Conservation (phyloP, 2,113 vertebrate species). For the Urocolius indicus region DNA sequence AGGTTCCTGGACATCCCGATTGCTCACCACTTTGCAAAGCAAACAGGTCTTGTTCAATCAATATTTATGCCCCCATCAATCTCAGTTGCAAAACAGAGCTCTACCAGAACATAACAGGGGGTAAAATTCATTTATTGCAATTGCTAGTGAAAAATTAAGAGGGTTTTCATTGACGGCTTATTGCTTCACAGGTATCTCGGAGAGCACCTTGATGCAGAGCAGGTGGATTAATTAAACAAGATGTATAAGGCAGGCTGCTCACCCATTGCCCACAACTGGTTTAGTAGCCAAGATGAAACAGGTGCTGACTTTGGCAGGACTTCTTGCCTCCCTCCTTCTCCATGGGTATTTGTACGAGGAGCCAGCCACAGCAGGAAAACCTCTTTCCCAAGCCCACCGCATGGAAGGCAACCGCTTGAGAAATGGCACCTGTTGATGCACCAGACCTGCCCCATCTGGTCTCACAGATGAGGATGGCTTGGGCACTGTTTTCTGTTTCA, state of each 20-base stretch:
- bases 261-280: neutral
- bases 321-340: neutral
- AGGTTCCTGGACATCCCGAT: neutral
- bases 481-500: neutral
- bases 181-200: constrained; percentile 24
- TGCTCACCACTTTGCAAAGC: neutral
- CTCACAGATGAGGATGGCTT: neutral
- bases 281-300: neutral
- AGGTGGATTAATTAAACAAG: neutral
- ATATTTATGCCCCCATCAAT: constrained; percentile 65
- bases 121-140: constrained; percentile 45
- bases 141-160: constrained; percentile 48
- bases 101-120: constrained; percentile 19
- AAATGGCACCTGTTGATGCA: neutral
- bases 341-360: accelerated
- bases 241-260: neutral
- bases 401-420: neutral
- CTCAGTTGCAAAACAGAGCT: constrained; percentile 20
- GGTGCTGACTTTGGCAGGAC: neutral
- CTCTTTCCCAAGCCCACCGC: neutral
- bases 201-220: neutral
- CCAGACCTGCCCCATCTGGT: neutral
- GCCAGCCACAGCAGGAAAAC: neutral
- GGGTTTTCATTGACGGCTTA: neutral
- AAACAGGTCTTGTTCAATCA: constrained; percentile 60